A percentile compares a stretch with the other conserved stretches of the same genome.
Evolutionary conservation across 2,888 invertebrate species (phyloP).

Genomic region (Stramonita haemastoma): DNA sequence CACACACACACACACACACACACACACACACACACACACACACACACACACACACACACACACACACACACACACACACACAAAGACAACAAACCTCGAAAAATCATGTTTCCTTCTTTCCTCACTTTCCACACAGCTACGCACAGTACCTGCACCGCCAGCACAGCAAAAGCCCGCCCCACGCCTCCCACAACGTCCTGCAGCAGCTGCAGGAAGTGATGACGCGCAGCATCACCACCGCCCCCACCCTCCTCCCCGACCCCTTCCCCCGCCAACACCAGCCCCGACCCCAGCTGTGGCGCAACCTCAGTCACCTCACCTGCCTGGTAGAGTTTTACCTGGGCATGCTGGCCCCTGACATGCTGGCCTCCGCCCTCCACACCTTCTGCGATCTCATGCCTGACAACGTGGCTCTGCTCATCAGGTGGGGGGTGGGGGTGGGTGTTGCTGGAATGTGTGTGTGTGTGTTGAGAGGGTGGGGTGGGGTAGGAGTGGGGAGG

Average conservation of each 20-base stretch:
- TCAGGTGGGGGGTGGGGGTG: slow-evolving; percentile 60
- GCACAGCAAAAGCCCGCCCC: slow-evolving; percentile 39
- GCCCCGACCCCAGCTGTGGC: slow-evolving; percentile 47
- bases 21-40: no score
- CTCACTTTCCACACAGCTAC: slow-evolving; percentile 52
- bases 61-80: no score
- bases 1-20: no score
- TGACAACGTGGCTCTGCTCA: slow-evolving; percentile 59
- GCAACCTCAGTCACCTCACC: slow-evolving; percentile 63
- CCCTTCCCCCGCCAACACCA: slow-evolving; percentile 42
- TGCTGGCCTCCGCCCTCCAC: slow-evolving; percentile 55
- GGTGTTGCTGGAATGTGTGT: neutral
- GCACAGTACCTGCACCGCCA: slow-evolving; percentile 55
- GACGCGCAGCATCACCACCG: slow-evolving; percentile 56
- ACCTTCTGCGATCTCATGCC: slow-evolving; percentile 65
- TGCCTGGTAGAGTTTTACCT: slow-evolving; percentile 61
- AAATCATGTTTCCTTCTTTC: neutral
- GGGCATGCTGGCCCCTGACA: slow-evolving; percentile 54
- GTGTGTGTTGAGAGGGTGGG: neutral
- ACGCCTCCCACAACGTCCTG: slow-evolving; percentile 38
- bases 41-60: no score
- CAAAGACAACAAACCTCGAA: neutral
- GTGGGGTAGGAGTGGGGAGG: no score
- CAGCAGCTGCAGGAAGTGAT: slow-evolving; percentile 53
- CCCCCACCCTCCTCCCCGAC: slow-evolving; percentile 58